phyloP scores from a whole-genome alignment of 2,888 invertebrate genomes.

The Mesopsocus fuscifrons region DNA sequence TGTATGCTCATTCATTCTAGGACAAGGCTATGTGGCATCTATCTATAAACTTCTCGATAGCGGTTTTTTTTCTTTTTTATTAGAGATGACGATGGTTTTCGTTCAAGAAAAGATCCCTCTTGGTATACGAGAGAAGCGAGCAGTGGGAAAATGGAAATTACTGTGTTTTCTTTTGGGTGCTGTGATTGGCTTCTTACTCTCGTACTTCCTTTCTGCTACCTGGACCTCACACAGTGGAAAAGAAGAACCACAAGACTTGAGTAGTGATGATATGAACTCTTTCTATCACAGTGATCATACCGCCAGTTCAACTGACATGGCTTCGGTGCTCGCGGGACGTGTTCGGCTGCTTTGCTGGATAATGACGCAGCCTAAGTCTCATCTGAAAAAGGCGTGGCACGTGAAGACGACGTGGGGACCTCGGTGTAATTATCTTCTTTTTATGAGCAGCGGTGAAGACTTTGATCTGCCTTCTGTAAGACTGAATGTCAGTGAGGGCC shows the following conservation, averaged over 20 bases:
- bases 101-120: no score
- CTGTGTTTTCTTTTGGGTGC: background rate
- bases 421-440: slow-evolving; percentile 69
- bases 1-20: no score
- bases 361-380: slow-evolving; percentile 85
- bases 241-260: no score
- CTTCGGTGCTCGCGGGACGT: slow-evolving; percentile 47
- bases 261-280: no score
- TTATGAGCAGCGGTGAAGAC: slow-evolving; percentile 71
- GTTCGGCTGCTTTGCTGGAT: slow-evolving; percentile 91
- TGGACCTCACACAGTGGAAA: background rate
- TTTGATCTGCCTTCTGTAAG: slow-evolving; percentile 54
- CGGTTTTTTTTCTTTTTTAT: no score
- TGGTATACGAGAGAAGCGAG: background rate
- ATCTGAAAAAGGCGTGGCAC: slow-evolving; percentile 72
- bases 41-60: no score
- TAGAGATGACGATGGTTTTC: no score
- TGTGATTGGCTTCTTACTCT: background rate
- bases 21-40: no score
- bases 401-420: slow-evolving; percentile 94
- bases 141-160: background rate
- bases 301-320: slow-evolving; percentile 40
- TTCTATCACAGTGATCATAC: background rate
- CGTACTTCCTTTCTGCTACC: background rate
- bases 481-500: slow-evolving; percentile 68